Conservation (phyloP, 2,888 invertebrate species). For the Operophtera brumata region DNA sequence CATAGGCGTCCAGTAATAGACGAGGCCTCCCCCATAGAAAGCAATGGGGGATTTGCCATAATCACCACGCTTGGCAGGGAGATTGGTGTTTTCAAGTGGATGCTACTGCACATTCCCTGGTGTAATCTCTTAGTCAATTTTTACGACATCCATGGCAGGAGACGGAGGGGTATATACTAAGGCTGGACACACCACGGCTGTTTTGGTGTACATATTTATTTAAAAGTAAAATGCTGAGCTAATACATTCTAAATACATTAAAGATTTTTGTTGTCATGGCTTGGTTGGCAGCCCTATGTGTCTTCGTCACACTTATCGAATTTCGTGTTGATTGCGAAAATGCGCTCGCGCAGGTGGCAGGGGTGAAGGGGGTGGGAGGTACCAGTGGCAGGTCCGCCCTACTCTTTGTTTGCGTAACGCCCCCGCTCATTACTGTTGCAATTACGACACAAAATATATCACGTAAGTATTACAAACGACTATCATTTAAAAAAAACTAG, state of each 20-base stretch:
- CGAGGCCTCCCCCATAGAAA: too few relatives aligned
- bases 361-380: constrained; percentile 39
- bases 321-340: constrained; percentile 64
- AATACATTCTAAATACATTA: too few relatives aligned
- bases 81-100: too few relatives aligned
- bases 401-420: constrained; percentile 78
- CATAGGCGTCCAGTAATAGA: too few relatives aligned
- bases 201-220: neutral
- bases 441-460: constrained; percentile 51
- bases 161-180: too few relatives aligned
- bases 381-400: constrained; percentile 73
- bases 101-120: too few relatives aligned
- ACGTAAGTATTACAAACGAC: constrained; percentile 24
- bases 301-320: constrained; percentile 36
- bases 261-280: too few relatives aligned
- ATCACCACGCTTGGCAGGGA: too few relatives aligned
- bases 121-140: too few relatives aligned
- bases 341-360: constrained; percentile 62
- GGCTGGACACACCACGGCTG: too few relatives aligned
- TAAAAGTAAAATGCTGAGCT: neutral
- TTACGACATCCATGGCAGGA: too few relatives aligned
- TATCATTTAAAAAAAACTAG: constrained; percentile 29
- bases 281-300: constrained; percentile 17
- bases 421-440: constrained; percentile 68
- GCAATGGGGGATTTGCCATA: too few relatives aligned